These are phyloP conservation scores for Tachyglossus aculeatus DNA, from an alignment of 2,797 vertebrate genomes.

Conservation along the genomic window DNA sequence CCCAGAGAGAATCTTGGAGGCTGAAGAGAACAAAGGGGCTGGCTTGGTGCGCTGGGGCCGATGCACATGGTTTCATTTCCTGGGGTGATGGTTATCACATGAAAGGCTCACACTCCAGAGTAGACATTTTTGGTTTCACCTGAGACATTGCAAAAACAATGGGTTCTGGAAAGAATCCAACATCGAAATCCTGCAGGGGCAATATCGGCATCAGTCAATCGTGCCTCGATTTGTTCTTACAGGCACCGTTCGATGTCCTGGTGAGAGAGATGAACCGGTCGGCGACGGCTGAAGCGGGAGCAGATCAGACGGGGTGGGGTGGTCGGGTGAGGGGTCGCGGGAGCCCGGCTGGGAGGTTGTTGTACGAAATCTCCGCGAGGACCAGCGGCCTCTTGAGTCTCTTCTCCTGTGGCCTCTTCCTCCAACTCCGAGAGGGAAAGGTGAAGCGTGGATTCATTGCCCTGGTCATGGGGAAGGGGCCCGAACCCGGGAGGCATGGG, in stretches of 20 bases:
- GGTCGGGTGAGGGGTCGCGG: not conserved
- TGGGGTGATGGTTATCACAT: conserved; percentile 77
- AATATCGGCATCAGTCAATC: conserved; percentile 70
- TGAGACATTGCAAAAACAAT: conserved; percentile 78
- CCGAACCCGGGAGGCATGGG: conserved; percentile 40
- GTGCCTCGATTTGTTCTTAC: conserved; percentile 60
- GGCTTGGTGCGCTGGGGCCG: conserved; percentile 68
- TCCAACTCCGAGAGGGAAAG: not conserved
- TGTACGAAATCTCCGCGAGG: not conserved
- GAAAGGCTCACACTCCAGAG: conserved; percentile 75
- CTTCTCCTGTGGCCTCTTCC: conserved; percentile 6
- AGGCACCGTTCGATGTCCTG: conserved; percentile 49
- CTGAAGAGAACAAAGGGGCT: conserved; percentile 73
- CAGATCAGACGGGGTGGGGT: too few species aligned
- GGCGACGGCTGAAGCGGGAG: conserved; percentile 30
- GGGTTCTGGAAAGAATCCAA: conserved; percentile 77
- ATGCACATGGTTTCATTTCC: conserved; percentile 79
- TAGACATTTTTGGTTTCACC: conserved; percentile 79
- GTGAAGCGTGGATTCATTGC: conserved; percentile 30
- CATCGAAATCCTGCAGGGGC: conserved; percentile 70
- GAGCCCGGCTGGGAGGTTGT: not conserved
- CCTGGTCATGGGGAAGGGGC: not conserved
- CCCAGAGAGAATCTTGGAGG: conserved; percentile 57
- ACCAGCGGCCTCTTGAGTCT: not conserved
- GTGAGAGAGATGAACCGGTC: conserved; percentile 42